Percentiles rank a stretch among this genome's conserved stretches.
Conservation (phyloP, 2,113 vertebrate genomes). For the Gambusia holbrooki region DNA sequence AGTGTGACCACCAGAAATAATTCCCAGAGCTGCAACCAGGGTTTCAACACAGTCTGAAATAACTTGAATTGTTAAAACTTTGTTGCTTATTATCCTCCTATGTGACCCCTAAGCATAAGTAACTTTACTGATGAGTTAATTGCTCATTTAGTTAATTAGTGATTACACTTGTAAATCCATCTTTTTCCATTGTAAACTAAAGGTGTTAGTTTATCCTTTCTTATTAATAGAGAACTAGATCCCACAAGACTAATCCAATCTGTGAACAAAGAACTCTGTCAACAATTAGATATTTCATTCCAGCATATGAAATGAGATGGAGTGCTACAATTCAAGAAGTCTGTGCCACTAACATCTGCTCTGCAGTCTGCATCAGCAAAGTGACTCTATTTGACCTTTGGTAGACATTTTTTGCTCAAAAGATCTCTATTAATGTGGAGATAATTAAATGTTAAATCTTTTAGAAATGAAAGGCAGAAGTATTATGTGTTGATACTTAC, state of each 20-base stretch:
- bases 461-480: not conserved
- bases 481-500: constrained; percentile 81
- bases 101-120: too few species aligned
- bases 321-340: constrained; percentile 27
- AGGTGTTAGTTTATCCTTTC: not conserved
- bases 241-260: constrained; percentile 11
- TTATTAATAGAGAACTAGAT: constrained; percentile 13
- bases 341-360: constrained; percentile 52
- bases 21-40: constrained; percentile 16
- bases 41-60: not conserved
- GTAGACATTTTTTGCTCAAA: constrained; percentile 38
- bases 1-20: constrained; percentile 36
- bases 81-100: too few species aligned
- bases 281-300: constrained; percentile 22
- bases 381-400: constrained; percentile 54
- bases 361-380: constrained; percentile 36
- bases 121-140: too few species aligned
- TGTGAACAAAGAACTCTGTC: constrained; percentile 18
- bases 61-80: too few species aligned
- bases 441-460: constrained; percentile 16
- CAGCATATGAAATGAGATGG: constrained; percentile 25
- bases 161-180: not conserved
- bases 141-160: too few species aligned
- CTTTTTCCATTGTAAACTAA: not conserved
- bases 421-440: constrained; percentile 16